Conservation (phyloP, 23 tunicate species). For the Ciona savignyi region DNA sequence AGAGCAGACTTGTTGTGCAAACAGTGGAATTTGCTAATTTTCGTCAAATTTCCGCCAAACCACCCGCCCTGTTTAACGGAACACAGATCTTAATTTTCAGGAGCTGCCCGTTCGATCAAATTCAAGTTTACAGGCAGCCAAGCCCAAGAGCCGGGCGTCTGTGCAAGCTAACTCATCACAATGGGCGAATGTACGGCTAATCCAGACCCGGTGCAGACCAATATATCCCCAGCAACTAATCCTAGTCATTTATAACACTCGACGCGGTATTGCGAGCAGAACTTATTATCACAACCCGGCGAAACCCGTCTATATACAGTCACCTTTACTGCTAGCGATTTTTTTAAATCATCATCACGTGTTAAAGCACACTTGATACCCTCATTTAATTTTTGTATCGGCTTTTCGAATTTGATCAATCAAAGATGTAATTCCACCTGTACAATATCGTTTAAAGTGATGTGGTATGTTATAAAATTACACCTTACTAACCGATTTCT, state of each 20-base stretch:
- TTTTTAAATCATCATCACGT: no score
- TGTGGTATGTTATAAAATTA: no score
- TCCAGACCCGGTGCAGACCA: not conserved
- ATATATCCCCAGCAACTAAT: not conserved
- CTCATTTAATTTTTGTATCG: not conserved
- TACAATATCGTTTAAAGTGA: not conserved
- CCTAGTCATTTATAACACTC: not conserved
- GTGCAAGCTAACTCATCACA: not conserved
- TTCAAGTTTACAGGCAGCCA: not conserved
- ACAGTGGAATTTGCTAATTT: not conserved
- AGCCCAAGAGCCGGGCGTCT: not conserved
- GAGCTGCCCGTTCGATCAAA: not conserved
- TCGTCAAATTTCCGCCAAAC: not conserved
- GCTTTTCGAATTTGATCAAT: not conserved
- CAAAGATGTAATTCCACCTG: not conserved
- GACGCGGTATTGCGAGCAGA: not conserved
- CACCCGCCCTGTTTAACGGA: not conserved
- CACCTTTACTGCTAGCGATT: not conserved
- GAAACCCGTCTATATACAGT: not conserved
- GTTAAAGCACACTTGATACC: not conserved
- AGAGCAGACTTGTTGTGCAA: not conserved
- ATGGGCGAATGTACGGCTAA: not conserved
- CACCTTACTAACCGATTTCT: no score
- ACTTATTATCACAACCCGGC: not conserved
- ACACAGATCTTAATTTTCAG: not conserved